phyloP scores from a whole-genome alignment of 2,113 vertebrate species.

The Drymodes brunneopygia region DNA sequence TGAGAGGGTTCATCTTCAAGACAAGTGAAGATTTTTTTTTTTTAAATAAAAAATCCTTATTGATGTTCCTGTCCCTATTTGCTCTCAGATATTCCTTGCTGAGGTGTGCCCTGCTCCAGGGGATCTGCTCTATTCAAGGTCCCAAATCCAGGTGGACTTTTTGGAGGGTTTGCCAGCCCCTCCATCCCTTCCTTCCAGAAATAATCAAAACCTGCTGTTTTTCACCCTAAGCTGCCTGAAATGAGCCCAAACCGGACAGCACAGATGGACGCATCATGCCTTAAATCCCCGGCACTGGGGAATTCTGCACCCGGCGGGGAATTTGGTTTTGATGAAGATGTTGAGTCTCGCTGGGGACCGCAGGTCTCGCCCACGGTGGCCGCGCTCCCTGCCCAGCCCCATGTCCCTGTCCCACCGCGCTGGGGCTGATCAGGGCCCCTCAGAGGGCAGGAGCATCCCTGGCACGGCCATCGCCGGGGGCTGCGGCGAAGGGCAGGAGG shows the following conservation, averaged over 20 bases:
- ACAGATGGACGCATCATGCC: rapidly evolving
- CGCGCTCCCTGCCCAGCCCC: background rate
- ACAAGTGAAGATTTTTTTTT: background rate
- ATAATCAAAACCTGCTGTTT: rapidly evolving
- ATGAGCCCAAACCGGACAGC: rapidly evolving
- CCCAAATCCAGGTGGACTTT: background rate
- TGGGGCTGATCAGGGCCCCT: background rate
- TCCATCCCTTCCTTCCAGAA: background rate
- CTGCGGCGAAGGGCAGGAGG: background rate
- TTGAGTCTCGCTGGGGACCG: rapidly evolving
- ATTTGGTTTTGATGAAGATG: background rate
- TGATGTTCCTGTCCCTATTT: background rate
- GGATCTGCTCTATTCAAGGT: background rate
- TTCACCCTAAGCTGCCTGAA: background rate
- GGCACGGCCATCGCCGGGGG: background rate
- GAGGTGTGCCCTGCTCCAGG: background rate
- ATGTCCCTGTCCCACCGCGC: rapidly evolving
- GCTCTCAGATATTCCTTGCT: background rate
- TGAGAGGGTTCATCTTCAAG: background rate
- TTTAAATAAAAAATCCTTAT: background rate
- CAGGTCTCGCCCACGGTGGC: rapidly evolving
- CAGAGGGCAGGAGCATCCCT: background rate
- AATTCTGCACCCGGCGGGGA: background rate
- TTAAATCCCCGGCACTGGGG: rapidly evolving
- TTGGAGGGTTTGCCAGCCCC: background rate